Base-by-base conservation (phyloP, 2,888 invertebrate species). In the Chymomyza caudatula region DNA sequence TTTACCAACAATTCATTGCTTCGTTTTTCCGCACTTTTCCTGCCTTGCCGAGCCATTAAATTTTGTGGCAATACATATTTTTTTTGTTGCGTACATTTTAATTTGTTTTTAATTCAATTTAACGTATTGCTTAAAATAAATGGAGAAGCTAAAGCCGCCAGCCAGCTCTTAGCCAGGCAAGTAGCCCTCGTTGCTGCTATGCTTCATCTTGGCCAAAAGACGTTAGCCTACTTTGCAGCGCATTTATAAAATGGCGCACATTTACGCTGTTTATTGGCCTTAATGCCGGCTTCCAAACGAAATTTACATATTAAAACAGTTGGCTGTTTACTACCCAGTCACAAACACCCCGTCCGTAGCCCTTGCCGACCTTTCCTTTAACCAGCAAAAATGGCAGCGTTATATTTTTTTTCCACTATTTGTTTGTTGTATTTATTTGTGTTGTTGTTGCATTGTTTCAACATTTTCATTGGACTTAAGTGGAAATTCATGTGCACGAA, bases 61-160 rank as follows among this genome's bases (percentile, higher is more conserved):
- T 25, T 49, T 29, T 58, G 8, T 25, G 49, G 15, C 11, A 11
- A 37, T 37, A 29, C 11, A 11, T 29, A 25, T 25, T 25, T 64
- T 58, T 20, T 72, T 67, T 67, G 68, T 5, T 52, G 6, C 22
- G 37, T 29, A 69, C 67, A 80, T 85, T 84, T 85, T 85, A 82
- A 82, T 82, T 82, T 85, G 81, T 83, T 85, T 86, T 83, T 83
- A 86, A 84, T 83, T 83, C 82, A 86, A 86, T 84, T 84, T 77
- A 74, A 83, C 68, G 81, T 84, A 84, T 84, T 82, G 86, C 74
- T 77, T 68, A 43, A 54, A 71, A 76, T 66, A 61, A 71, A 71
- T 65, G 56, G 47, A 72, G 64, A 47, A 58, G 62, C 55, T 58
- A 64, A 69, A 63, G 65, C 60, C 4, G 51, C 19, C 49, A 51